Evolutionary conservation across 2,888 invertebrate genomes (phyloP).

Genomic region (Nasonia oneida): DNA sequence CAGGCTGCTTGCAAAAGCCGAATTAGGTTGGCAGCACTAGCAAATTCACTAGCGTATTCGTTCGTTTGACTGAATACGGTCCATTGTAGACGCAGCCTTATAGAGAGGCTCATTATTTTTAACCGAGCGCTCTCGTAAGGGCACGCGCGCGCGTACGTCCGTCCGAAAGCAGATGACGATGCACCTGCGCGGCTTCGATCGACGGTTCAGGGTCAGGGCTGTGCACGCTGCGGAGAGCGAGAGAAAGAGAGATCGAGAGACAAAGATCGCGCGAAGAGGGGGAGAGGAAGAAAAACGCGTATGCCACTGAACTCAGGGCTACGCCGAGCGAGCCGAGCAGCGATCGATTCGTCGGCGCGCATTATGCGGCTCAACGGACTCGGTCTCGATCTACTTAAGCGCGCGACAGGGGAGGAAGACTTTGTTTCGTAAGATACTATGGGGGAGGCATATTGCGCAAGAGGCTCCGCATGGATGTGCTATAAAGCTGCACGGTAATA

Average conservation of each 20-base stretch:
- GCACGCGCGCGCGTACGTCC: neutral
- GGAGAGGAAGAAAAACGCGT: neutral
- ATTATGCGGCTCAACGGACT: constrained; percentile 8
- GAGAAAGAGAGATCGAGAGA: constrained; percentile 26
- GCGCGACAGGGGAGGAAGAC: neutral
- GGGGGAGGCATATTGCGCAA: no score
- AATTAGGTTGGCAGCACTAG: no score
- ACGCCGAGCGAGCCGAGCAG: neutral
- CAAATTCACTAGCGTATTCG: no score
- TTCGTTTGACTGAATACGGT: no score
- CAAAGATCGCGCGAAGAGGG: neutral
- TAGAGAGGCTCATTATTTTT: constrained; percentile 43
- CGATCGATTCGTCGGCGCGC: constrained; percentile 30
- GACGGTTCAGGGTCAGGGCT: constrained; percentile 59
- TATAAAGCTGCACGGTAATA: no score
- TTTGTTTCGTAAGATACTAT: neutral
- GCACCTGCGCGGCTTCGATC: constrained; percentile 34
- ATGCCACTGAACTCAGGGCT: constrained; percentile 57
- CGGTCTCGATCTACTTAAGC: constrained; percentile 22
- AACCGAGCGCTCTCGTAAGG: constrained; percentile 24
- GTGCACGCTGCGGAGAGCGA: neutral
- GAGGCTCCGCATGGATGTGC: no score
- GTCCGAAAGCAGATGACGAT: constrained; percentile 41
- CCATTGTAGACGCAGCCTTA: no score
- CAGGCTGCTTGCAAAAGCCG: no score